Evolutionary conservation across 2,888 invertebrate genomes (phyloP).

Genomic region (Eurois occulta): DNA sequence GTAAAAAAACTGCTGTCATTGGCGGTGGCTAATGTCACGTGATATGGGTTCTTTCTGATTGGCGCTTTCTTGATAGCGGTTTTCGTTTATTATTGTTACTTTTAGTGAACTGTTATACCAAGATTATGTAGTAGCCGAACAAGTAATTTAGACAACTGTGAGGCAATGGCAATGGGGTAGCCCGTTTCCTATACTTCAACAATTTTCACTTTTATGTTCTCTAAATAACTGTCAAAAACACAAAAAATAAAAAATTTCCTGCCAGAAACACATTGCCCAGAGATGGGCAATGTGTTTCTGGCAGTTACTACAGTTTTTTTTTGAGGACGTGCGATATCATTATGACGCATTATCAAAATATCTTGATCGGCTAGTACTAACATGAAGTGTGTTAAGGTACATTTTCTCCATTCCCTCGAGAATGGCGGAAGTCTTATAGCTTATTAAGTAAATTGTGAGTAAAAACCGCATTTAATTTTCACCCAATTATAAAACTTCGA

Average conservation of each 20-base stretch:
- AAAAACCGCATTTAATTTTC: constrained; percentile 11
- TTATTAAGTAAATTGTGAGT: constrained; percentile 51
- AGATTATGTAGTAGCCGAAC: background rate
- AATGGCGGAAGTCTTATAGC: constrained; percentile 18
- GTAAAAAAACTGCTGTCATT: background rate
- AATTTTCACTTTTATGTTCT: too few relatives aligned
- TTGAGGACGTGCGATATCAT: too few relatives aligned
- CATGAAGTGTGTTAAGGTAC: background rate
- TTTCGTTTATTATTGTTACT: background rate
- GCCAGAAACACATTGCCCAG: too few relatives aligned
- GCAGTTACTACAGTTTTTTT: too few relatives aligned
- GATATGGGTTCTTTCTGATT: background rate
- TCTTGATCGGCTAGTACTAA: background rate
- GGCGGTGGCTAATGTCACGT: background rate
- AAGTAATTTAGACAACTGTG: background rate
- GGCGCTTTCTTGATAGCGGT: background rate
- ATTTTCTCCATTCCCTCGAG: constrained; percentile 6
- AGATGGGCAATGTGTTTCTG: too few relatives aligned
- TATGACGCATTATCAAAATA: background rate
- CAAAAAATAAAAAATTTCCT: too few relatives aligned
- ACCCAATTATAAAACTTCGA: background rate
- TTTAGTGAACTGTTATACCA: background rate
- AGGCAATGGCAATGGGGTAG: background rate
- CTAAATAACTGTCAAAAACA: too few relatives aligned
- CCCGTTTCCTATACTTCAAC: background rate